Evolutionary conservation across 1,140 invertebrate genomes (phyloP).

Genomic region (Paralvinella palmiformis): DNA sequence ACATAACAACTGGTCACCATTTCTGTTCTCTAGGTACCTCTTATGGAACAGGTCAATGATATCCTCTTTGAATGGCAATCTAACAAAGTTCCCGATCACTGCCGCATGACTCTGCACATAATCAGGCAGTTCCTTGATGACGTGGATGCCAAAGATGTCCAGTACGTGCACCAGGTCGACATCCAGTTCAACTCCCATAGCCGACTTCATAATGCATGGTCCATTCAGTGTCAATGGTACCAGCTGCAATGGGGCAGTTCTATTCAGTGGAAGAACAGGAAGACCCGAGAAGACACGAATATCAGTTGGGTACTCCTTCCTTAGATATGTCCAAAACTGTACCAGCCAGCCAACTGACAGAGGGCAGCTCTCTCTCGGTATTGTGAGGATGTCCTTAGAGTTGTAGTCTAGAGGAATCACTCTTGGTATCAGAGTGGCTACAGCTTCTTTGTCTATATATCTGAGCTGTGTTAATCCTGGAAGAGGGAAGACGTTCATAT

Average conservation of each 20-base stretch:
- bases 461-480: slow-evolving; percentile 5
- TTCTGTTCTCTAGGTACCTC: too few species aligned
- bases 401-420: not conserved
- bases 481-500: not conserved
- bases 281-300: not conserved
- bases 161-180: not conserved
- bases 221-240: not conserved
- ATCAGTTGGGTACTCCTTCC: too few species aligned
- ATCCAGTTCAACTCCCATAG: not conserved
- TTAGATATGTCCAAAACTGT: too few species aligned
- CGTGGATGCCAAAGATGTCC: not conserved
- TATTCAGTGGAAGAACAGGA: not conserved
- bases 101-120: not conserved
- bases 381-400: not conserved
- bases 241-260: not conserved
- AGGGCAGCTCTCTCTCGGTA: too few species aligned
- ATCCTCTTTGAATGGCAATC: not conserved
- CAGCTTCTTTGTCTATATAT: not conserved
- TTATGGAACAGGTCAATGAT: not conserved
- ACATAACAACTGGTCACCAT: too few species aligned
- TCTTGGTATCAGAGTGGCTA: not conserved
- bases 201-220: not conserved
- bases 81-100: not conserved
- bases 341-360: too few species aligned
- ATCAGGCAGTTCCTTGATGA: not conserved